phyloP scores from a whole-genome alignment of 2,888 invertebrate genomes.

The Dinocampus coccinellae region DNA sequence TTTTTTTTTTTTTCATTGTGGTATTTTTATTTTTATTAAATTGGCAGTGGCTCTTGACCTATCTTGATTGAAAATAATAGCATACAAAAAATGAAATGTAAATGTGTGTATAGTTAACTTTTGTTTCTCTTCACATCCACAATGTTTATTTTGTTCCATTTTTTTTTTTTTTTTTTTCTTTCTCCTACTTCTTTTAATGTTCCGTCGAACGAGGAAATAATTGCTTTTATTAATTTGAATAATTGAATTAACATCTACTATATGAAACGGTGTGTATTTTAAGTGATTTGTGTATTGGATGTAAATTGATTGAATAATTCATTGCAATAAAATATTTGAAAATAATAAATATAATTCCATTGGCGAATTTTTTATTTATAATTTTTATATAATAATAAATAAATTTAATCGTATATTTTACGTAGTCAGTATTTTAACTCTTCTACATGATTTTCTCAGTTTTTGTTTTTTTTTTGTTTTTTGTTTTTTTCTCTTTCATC shows the following conservation, averaged over 20 bases:
- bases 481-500: not conserved
- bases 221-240: conserved; percentile 49
- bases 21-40: not conserved
- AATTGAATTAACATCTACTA: conserved; percentile 49
- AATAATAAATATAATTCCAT: too few relatives aligned
- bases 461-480: not conserved
- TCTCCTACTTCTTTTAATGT: not conserved
- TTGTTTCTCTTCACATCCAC: not conserved
- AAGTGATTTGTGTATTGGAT: conserved; percentile 16
- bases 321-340: conserved; percentile 23
- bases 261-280: conserved; percentile 49
- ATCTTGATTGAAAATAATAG: conserved; percentile 1
- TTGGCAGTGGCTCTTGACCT: not conserved
- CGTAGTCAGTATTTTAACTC: too few relatives aligned
- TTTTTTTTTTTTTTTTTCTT: conserved; percentile 4
- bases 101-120: not conserved
- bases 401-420: too few relatives aligned
- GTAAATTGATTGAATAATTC: conserved; percentile 50
- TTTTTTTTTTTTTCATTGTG: not conserved
- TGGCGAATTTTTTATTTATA: conserved; percentile 8
- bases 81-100: not conserved
- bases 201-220: conserved; percentile 46
- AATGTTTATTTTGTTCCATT: not conserved
- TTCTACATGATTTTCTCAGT: not conserved
- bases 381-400: not conserved